A percentile compares a stretch with the other conserved stretches of the same genome.
Evolutionary conservation across 2,113 vertebrate species (phyloP).

Genomic region (Leuciscus idus): DNA sequence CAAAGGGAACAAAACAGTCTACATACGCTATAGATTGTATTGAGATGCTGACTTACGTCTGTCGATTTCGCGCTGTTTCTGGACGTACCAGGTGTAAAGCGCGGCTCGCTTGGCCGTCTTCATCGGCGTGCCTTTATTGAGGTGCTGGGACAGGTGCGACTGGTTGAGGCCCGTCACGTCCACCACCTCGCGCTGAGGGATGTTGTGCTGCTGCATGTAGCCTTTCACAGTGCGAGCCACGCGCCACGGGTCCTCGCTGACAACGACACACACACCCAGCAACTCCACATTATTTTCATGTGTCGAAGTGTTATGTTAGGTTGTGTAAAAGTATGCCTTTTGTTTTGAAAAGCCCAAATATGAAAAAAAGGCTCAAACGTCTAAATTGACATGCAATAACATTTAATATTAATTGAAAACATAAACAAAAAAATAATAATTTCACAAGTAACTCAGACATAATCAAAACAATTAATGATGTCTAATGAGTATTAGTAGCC

Average conservation of each 20-base stretch:
- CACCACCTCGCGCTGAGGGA: slow-evolving; percentile 96
- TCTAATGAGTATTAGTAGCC: background rate
- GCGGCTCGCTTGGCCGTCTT: slow-evolving; percentile 97
- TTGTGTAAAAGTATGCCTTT: background rate
- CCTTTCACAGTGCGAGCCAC: slow-evolving; percentile 98
- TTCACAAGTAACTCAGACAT: background rate
- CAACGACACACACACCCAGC: background rate
- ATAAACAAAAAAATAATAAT: background rate
- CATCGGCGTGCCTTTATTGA: slow-evolving; percentile 99
- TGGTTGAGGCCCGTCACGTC: slow-evolving; percentile 97
- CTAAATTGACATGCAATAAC: background rate
- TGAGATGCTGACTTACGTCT: slow-evolving; percentile 88
- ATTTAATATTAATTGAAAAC: background rate
- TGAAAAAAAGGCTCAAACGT: background rate
- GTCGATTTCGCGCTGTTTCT: slow-evolving; percentile 98
- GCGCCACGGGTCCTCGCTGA: slow-evolving; percentile 96
- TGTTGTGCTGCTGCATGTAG: slow-evolving; percentile 99
- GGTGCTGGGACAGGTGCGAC: slow-evolving; percentile 98
- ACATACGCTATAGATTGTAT: background rate
- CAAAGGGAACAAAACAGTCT: background rate
- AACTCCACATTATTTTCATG: background rate
- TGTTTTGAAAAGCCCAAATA: background rate
- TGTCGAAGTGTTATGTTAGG: background rate
- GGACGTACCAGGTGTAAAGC: slow-evolving; percentile 98
- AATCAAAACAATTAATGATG: background rate